Percentiles rank a stretch among this genome's conserved stretches.
Evolutionary conservation across 2,797 vertebrate species (phyloP).

Genomic region (Lagorchestes hirsutus): DNA sequence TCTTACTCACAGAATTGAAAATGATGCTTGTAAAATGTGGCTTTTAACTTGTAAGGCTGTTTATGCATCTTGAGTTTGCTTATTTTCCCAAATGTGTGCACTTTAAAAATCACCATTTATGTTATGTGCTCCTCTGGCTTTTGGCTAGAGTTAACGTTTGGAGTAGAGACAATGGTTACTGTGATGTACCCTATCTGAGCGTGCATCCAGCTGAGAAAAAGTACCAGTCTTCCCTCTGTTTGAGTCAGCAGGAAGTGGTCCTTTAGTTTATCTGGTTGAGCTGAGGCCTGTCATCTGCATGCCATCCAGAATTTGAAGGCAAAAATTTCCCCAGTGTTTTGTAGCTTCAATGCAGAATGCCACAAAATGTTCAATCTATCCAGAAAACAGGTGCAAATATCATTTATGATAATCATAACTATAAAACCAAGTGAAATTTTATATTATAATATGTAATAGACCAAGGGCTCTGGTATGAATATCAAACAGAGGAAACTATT

Average conservation of each 20-base stretch:
- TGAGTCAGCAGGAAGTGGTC: conserved; percentile 56
- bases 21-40: conserved; percentile 5
- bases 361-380: conserved; percentile 27
- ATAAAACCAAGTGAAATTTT: conserved; percentile 55
- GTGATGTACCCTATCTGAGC: conserved; percentile 32
- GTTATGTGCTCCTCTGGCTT: conserved; percentile 46
- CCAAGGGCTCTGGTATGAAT: conserved; percentile 48
- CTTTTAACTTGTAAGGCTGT: conserved; percentile 31
- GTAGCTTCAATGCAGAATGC: conserved; percentile 43
- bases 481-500: conserved; percentile 39
- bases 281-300: conserved; percentile 34
- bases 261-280: conserved; percentile 65
- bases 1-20: conserved; percentile 4
- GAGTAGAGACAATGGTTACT: conserved; percentile 32
- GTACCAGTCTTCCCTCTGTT: conserved; percentile 34
- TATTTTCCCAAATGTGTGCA: conserved; percentile 38
- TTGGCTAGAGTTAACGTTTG: conserved; percentile 46
- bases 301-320: conserved; percentile 39
- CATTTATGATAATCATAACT: conserved; percentile 41
- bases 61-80: conserved; percentile 35
- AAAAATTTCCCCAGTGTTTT: conserved; percentile 43
- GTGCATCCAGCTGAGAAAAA: conserved; percentile 61
- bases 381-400: conserved; percentile 37
- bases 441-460: conserved; percentile 42
- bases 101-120: conserved; percentile 60